Conservation (phyloP, 2,797 vertebrate species). For the Hippoglossus hippoglossus region DNA sequence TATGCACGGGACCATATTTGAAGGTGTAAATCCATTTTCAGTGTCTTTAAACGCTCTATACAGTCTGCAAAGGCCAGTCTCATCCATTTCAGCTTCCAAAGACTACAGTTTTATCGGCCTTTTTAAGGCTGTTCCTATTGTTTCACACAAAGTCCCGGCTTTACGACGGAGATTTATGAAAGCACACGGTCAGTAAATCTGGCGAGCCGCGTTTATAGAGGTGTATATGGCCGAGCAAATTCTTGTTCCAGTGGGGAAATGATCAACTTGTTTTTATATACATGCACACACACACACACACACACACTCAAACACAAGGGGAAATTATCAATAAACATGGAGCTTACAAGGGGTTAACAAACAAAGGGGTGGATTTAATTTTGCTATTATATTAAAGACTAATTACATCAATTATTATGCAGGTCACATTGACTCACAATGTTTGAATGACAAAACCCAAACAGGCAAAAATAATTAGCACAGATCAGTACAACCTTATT, state of each 20-base stretch:
- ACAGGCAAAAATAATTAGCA: too few species aligned
- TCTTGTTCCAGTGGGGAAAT: slow-evolving; percentile 7
- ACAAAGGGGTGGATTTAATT: neutral
- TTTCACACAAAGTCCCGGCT: slow-evolving; percentile 29
- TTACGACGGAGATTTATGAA: slow-evolving; percentile 26
- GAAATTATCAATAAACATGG: neutral
- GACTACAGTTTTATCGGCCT: slow-evolving; percentile 36
- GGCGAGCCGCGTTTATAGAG: slow-evolving; percentile 19
- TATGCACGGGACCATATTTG: slow-evolving; percentile 67
- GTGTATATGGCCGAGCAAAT: slow-evolving; percentile 4
- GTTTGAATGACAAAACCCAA: too few species aligned
- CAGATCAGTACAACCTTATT: too few species aligned
- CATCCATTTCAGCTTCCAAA: slow-evolving; percentile 37
- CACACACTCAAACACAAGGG: neutral
- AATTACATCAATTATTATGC: neutral
- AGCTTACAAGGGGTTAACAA: neutral
- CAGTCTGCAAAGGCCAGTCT: slow-evolving; percentile 23
- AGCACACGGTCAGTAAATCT: slow-evolving; percentile 35
- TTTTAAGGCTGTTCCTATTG: slow-evolving; percentile 33
- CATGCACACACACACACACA: neutral
- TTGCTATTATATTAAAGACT: neutral
- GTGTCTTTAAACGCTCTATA: slow-evolving; percentile 40
- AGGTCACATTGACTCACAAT: too few species aligned
- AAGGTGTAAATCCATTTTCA: slow-evolving; percentile 66
- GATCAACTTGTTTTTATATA: neutral